Percentiles rank a stretch among this genome's conserved stretches.
Evolutionary conservation across 1,140 invertebrate species (phyloP).

Genomic region (Centruroides sculpturatus): DNA sequence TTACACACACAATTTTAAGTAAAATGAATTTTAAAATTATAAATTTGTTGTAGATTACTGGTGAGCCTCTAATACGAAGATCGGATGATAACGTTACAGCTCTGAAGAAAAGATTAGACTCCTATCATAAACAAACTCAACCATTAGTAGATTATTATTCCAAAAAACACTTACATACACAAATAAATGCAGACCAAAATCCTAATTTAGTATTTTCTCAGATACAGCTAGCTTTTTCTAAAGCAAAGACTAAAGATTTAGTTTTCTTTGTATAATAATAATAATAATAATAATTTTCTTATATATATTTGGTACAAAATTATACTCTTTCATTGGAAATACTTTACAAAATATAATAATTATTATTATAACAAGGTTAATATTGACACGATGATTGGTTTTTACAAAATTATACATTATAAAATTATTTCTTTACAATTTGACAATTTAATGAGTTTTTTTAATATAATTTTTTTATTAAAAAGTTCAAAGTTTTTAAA

Average conservation of each 20-base stretch:
- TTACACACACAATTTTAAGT: too few species aligned
- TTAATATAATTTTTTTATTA: too few species aligned
- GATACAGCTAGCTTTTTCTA: constrained; percentile 29
- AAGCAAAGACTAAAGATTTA: constrained; percentile 30
- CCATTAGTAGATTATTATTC: constrained; percentile 81
- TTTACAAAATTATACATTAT: too few species aligned
- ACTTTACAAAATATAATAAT: too few species aligned
- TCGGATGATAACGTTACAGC: constrained; percentile 86
- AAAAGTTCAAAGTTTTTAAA: too few species aligned
- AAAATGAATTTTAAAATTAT: too few species aligned
- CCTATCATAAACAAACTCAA: constrained; percentile 76
- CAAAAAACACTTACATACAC: constrained; percentile 30
- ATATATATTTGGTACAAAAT: too few species aligned
- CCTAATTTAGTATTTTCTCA: constrained; percentile 30
- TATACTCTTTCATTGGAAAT: too few species aligned
- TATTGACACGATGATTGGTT: too few species aligned
- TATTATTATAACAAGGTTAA: too few species aligned
- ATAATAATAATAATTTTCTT: not conserved
- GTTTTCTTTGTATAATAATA: constrained; percentile 24
- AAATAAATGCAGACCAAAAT: constrained; percentile 32
- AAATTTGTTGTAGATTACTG: constrained; percentile 47
- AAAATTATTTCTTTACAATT: too few species aligned
- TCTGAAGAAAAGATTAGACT: constrained; percentile 65
- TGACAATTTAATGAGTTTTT: too few species aligned
- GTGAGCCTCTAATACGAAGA: constrained; percentile 67